Evolutionary conservation across 2,888 invertebrate species (phyloP).

Genomic region (Orgyia antiqua): DNA sequence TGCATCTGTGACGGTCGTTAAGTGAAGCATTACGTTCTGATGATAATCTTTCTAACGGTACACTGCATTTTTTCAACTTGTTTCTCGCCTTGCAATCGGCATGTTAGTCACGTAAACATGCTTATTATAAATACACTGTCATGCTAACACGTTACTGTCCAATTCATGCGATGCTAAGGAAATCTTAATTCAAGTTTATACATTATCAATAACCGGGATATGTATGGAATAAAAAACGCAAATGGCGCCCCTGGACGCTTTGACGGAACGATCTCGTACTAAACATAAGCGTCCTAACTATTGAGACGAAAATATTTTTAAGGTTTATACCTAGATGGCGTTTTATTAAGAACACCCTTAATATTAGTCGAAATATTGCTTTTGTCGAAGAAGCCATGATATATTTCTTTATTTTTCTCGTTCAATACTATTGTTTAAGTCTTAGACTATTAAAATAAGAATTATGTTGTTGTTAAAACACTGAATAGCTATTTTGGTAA

Average conservation of each 20-base stretch:
- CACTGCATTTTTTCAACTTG: slow-evolving; percentile 37
- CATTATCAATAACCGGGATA: slow-evolving; percentile 15
- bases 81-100: slow-evolving; percentile 23
- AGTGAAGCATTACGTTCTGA: slow-evolving; percentile 34
- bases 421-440: too few relatives aligned
- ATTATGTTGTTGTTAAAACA: too few relatives aligned
- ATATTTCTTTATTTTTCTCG: too few relatives aligned
- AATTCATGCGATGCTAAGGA: slow-evolving; percentile 18
- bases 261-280: slow-evolving; percentile 12
- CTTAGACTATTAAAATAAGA: too few relatives aligned
- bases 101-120: slow-evolving; percentile 26
- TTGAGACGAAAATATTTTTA: slow-evolving; percentile 11
- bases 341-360: too few relatives aligned
- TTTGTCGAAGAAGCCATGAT: too few relatives aligned
- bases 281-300: slow-evolving; percentile 5
- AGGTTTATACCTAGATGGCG: slow-evolving; percentile 32
- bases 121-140: slow-evolving; percentile 28
- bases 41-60: slow-evolving; percentile 39
- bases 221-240: slow-evolving; percentile 16
- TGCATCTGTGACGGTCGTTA: slow-evolving; percentile 33
- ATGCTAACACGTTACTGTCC: slow-evolving; percentile 21
- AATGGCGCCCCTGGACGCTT: slow-evolving; percentile 33
- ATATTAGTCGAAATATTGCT: too few relatives aligned
- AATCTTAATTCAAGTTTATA: slow-evolving; percentile 19
- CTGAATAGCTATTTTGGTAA: too few relatives aligned